phyloP scores from a whole-genome alignment of 2,797 vertebrate genomes.

The Sandelia bainsii region DNA sequence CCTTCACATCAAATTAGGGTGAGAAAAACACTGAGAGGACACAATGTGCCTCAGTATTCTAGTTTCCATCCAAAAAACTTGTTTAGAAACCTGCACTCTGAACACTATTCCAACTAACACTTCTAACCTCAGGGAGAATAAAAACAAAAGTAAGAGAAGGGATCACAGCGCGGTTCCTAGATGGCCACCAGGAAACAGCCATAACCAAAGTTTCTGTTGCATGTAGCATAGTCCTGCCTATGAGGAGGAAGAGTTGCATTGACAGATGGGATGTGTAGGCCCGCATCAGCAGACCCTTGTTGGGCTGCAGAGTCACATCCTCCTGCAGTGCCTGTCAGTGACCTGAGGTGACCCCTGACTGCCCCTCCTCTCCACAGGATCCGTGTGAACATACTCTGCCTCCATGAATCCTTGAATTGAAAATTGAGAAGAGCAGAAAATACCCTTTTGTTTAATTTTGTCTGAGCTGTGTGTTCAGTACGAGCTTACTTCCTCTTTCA shows the following conservation, averaged over 20 bases:
- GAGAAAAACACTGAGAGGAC: constrained; percentile 26
- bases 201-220: constrained; percentile 12
- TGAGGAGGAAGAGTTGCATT: constrained; percentile 48
- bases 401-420: constrained; percentile 50
- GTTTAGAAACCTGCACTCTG: constrained; percentile 56
- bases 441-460: constrained; percentile 55
- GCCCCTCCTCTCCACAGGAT: constrained; percentile 59
- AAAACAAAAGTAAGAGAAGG: constrained; percentile 72
- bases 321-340: constrained; percentile 72
- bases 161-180: constrained; percentile 5
- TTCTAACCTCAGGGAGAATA: constrained; percentile 75
- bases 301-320: constrained; percentile 72
- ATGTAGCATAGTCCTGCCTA: constrained; percentile 20
- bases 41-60: constrained; percentile 44
- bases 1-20: constrained; percentile 55
- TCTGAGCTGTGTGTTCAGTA: constrained; percentile 21
- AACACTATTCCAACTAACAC: constrained; percentile 81
- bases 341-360: constrained; percentile 75
- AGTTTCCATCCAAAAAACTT: constrained; percentile 70
- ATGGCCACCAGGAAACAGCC: constrained; percentile 41
- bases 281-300: constrained; percentile 76
- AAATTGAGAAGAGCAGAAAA: constrained; percentile 46
- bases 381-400: constrained; percentile 68
- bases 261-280: constrained; percentile 79
- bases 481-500: constrained; percentile 35